phyloP scores from a whole-genome alignment of 2,888 invertebrate species.

The Diaprepes abbreviatus region DNA sequence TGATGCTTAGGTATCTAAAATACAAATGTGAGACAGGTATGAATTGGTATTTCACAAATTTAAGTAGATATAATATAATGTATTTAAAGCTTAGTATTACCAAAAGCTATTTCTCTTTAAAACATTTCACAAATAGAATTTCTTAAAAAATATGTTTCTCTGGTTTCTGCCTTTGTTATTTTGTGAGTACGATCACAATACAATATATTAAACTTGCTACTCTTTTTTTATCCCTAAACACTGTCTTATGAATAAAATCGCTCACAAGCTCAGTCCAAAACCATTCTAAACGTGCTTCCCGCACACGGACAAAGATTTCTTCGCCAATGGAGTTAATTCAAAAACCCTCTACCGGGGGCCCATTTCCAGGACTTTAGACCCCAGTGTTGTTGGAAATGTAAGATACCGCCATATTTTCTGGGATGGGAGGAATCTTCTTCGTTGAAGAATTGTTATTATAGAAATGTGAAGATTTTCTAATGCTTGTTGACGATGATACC shows the following conservation, averaged over 20 bases:
- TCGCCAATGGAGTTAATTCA: not conserved
- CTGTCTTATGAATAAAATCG: conserved; percentile 14
- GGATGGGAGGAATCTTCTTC: conserved; percentile 64
- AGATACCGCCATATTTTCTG: conserved; percentile 64
- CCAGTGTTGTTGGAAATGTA: conserved; percentile 82
- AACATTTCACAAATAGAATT: conserved; percentile 34
- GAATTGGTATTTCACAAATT: conserved; percentile 32
- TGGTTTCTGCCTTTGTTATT: conserved; percentile 43
- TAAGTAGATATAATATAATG: conserved; percentile 31
- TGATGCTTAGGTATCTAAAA: conserved; percentile 56
- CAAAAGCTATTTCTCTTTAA: conserved; percentile 52
- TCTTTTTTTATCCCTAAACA: conserved; percentile 26
- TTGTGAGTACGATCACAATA: conserved; percentile 40
- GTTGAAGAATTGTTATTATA: conserved; percentile 76
- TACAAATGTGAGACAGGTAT: conserved; percentile 48
- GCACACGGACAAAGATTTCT: not conserved
- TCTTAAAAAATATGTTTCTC: conserved; percentile 43
- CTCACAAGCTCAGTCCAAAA: conserved; percentile 26
- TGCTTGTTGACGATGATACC: conserved; percentile 88
- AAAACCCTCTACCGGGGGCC: conserved; percentile 48
- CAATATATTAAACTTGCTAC: conserved; percentile 17
- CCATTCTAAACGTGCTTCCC: conserved; percentile 6
- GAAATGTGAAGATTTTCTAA: conserved; percentile 88
- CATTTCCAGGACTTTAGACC: conserved; percentile 70
- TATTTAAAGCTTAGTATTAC: conserved; percentile 58